Base-by-base conservation (phyloP, 2,888 invertebrate species). In the Phania funesta region DNA sequence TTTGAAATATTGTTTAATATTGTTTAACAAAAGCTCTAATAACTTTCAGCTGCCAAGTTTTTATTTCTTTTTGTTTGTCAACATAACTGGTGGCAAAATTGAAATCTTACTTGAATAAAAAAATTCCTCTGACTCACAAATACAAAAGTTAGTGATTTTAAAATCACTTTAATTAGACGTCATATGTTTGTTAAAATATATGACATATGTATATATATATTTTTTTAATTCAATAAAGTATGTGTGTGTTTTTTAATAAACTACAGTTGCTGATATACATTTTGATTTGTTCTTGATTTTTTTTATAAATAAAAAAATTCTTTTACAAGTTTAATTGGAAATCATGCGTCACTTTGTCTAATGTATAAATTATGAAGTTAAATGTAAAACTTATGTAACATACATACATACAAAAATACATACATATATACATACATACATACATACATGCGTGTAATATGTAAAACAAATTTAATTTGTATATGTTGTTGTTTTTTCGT, bases 301-400 rank as follows among this genome's bases (percentile, higher is more conserved):
- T 58, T 32, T 1, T 13, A 56, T 38, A 22, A 38, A 38, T n/a
- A 32, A n/a, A 32, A 64, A 64, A 48, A 38, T 38, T 38, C 22
- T 29, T 3, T 20, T 44, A 32, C 44, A 56, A 20, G 46, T 44
- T 29, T 44, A 16, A 56, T 26, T 44, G 29, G 41, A 52, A 54
- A 68, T 22, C 32, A 16, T 29, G 24, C 32, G 5, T 68, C 41
- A 29, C 35, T 54, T 29, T 68, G 26, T 68, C 44, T 56, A 56
- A 56, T 46, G 22, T 56, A 29, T 56, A 16, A 68, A 68, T 68
- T 44, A 54, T 46, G n/a, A 32, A 29, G n/a, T 56, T 29, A 44
- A 68, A 68, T 32, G 29, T 18, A 18, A 38, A 54, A 52, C 11
- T n/a, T n/a, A 64, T 13, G n/a, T 38, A n/a, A 38, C 35, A 38